Evolutionary conservation across 2,113 vertebrate species (phyloP).

Genomic region (Taurulus bubalis): DNA sequence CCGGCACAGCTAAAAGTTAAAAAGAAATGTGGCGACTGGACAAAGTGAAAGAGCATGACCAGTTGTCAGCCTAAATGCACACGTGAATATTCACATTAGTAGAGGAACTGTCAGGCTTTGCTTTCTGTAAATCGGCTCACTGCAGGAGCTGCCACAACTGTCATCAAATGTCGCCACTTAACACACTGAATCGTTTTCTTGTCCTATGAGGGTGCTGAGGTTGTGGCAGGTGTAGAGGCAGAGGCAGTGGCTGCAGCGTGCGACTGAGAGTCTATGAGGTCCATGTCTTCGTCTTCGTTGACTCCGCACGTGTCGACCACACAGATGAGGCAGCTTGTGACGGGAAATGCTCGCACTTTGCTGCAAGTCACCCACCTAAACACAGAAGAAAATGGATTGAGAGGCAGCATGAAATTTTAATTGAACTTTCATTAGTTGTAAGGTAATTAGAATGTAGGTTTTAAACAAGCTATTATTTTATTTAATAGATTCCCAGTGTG

Average conservation of each 20-base stretch:
- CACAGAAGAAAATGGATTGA: neutral
- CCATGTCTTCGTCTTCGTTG: constrained; percentile 90
- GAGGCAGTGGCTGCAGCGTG: constrained; percentile 18
- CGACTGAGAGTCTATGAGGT: constrained; percentile 73
- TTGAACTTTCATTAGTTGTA: neutral
- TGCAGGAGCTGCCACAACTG: neutral
- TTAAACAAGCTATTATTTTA: neutral
- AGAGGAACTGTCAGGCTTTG: neutral
- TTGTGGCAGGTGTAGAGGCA: constrained; percentile 9
- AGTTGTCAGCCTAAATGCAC: neutral
- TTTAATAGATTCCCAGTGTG: neutral
- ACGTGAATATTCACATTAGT: neutral
- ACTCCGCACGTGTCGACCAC: constrained; percentile 97
- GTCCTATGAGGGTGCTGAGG: constrained; percentile 48
- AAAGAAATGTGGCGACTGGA: neutral
- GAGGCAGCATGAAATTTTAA: neutral
- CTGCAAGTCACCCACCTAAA: constrained; percentile 88
- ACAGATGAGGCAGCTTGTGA: constrained; percentile 97
- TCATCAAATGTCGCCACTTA: neutral
- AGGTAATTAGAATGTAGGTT: neutral
- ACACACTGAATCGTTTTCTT: neutral
- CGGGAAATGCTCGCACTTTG: constrained; percentile 95
- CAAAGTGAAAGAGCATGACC: neutral
- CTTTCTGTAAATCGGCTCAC: neutral
- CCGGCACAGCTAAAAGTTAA: constrained; percentile 2